Conservation (phyloP, 2,888 invertebrate genomes). For the Ophraella communa region DNA sequence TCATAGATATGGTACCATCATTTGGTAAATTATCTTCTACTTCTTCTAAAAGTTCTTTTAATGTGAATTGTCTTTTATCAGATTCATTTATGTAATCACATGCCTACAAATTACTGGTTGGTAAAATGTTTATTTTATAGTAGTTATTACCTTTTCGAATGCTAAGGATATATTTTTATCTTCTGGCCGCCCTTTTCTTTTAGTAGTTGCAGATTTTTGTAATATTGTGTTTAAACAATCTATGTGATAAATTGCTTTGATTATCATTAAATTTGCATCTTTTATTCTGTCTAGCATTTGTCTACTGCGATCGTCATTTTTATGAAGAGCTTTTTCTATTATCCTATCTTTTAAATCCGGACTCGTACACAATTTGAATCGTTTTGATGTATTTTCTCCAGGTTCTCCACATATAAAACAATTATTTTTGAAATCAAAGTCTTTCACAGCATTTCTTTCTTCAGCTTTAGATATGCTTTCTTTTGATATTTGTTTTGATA, state of each 20-base stretch:
- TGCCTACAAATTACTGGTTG: too few relatives aligned
- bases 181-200: not conserved
- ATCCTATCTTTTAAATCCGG: not conserved
- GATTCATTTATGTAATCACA: conserved; percentile 8
- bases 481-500: not conserved
- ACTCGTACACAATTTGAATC: not conserved
- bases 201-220: not conserved
- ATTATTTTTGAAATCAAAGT: conserved; percentile 5
- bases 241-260: conserved; percentile 1
- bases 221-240: not conserved
- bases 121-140: too few relatives aligned
- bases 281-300: not conserved
- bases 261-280: conserved; percentile 1
- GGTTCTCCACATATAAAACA: not conserved
- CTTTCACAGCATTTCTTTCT: not conserved
- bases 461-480: not conserved
- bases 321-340: not conserved
- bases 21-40: conserved; percentile 5
- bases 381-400: too few relatives aligned
- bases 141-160: not conserved
- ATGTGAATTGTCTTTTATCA: conserved; percentile 7
- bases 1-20: conserved; percentile 12
- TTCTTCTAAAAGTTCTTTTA: not conserved
- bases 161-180: not conserved
- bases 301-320: conserved; percentile 1